phyloP scores from a whole-genome alignment of 2,113 vertebrate species.

The Cephalopterus ornatus region DNA sequence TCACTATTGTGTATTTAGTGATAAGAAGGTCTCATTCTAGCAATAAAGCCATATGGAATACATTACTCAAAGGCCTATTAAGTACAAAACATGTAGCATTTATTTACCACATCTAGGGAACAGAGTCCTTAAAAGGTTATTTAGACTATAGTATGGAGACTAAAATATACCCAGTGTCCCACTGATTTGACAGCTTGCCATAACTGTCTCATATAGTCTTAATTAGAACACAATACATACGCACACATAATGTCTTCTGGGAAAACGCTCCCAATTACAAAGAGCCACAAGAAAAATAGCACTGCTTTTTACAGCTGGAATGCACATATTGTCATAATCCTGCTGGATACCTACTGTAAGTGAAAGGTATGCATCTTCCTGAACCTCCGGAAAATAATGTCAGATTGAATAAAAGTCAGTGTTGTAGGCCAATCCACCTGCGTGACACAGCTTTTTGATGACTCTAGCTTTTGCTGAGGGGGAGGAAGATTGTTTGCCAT shows the following conservation, averaged over 20 bases:
- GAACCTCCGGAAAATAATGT: not conserved
- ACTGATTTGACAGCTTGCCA: conserved; percentile 44
- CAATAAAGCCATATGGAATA: conserved; percentile 23
- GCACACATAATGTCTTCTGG: not conserved
- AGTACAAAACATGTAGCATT: conserved; percentile 13
- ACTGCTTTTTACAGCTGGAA: not conserved
- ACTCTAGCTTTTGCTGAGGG: not conserved
- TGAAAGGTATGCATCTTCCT: not conserved
- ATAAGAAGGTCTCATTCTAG: conserved; percentile 22
- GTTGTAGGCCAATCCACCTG: not conserved
- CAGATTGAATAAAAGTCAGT: not conserved
- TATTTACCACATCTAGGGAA: conserved; percentile 32
- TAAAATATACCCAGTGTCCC: conserved; percentile 27
- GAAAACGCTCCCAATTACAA: not conserved
- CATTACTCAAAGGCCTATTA: conserved; percentile 41
- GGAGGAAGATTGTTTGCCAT: not conserved
- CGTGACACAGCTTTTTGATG: not conserved
- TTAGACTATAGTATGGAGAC: not conserved
- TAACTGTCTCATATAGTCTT: not conserved
- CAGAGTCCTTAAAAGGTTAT: conserved; percentile 59
- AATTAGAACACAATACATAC: conserved; percentile 33
- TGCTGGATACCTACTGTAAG: not conserved
- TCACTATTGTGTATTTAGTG: conserved; percentile 25
- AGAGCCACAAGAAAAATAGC: not conserved
- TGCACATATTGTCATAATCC: not conserved